Percentiles rank a stretch among this genome's conserved stretches.
Evolutionary conservation across 2,888 invertebrate species (phyloP).

Genomic region (Plebejus anna): DNA sequence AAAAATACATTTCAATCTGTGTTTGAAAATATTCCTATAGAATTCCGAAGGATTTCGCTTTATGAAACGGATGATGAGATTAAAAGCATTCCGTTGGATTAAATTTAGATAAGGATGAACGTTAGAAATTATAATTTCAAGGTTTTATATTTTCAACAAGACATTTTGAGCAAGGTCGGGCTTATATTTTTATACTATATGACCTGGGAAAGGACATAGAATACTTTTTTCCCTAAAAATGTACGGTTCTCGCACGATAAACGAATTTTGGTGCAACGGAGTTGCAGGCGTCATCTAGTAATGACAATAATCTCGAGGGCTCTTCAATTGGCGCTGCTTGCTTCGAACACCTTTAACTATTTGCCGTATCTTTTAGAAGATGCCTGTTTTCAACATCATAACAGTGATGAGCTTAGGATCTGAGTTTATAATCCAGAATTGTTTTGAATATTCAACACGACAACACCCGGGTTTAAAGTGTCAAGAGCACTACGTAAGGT

Average conservation of each 20-base stretch:
- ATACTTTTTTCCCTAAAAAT: too few relatives aligned
- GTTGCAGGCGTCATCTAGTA: too few relatives aligned
- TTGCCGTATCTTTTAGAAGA: too few relatives aligned
- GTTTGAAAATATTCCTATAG: conserved; percentile 26
- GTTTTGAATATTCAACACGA: background rate
- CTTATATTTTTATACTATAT: background rate
- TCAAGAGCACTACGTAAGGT: conserved; percentile 38
- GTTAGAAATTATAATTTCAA: background rate
- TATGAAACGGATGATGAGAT: conserved; percentile 19
- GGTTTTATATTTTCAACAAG: background rate
- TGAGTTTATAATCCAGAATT: background rate
- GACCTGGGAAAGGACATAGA: too few relatives aligned
- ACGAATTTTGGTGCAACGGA: too few relatives aligned
- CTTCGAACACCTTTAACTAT: too few relatives aligned
- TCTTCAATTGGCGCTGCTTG: too few relatives aligned
- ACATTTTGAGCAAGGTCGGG: background rate
- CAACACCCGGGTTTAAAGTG: conserved; percentile 35
- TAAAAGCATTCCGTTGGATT: conserved; percentile 14
- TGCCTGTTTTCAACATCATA: background rate
- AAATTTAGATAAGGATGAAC: background rate
- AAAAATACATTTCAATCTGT: conserved; percentile 27
- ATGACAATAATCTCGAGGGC: too few relatives aligned
- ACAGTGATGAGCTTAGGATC: background rate
- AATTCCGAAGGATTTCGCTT: conserved; percentile 13
- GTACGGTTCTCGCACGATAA: too few relatives aligned